A percentile compares a stretch with the other conserved stretches of the same genome.
Evolutionary conservation across 2,113 vertebrate species (phyloP).

Genomic region (Dissostichus mawsoni): DNA sequence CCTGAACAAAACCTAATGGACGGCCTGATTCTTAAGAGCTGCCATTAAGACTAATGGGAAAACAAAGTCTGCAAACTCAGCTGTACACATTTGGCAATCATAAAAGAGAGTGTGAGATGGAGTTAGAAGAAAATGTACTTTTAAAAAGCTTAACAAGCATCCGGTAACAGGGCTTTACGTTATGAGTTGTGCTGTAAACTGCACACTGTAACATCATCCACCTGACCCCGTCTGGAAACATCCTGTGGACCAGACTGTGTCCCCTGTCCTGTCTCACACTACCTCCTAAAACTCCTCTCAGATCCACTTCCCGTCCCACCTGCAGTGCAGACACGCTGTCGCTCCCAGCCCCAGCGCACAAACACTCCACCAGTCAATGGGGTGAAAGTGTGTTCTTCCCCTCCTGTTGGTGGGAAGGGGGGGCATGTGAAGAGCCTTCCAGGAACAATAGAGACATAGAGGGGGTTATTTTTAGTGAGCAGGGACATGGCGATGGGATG

Average conservation of each 20-base stretch:
- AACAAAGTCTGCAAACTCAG: conserved; percentile 54
- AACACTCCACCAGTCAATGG: conserved; percentile 39
- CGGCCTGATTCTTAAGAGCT: conserved; percentile 8
- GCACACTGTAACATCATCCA: conserved; percentile 47
- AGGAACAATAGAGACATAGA: conserved; percentile 73
- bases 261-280: conserved; percentile 27
- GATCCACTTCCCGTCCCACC: conserved; percentile 51
- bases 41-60: conserved; percentile 63
- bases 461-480: conserved; percentile 65
- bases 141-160: conserved; percentile 30
- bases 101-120: neutral
- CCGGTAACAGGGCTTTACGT: conserved; percentile 12
- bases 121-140: neutral
- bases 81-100: neutral
- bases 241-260: conserved; percentile 19
- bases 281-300: conserved; percentile 5
- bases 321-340: conserved; percentile 45
- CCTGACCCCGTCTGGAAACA: conserved; percentile 29
- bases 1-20: conserved; percentile 41
- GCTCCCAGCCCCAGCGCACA: conserved; percentile 24
- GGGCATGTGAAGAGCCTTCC: conserved; percentile 53
- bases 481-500: conserved; percentile 43
- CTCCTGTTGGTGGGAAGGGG: conserved; percentile 4
- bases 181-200: conserved; percentile 33
- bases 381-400: conserved; percentile 65